A percentile compares a stretch with the other conserved stretches of the same genome.
Evolutionary conservation across 2,888 invertebrate genomes (phyloP).

Genomic region (Spilarctia lutea): DNA sequence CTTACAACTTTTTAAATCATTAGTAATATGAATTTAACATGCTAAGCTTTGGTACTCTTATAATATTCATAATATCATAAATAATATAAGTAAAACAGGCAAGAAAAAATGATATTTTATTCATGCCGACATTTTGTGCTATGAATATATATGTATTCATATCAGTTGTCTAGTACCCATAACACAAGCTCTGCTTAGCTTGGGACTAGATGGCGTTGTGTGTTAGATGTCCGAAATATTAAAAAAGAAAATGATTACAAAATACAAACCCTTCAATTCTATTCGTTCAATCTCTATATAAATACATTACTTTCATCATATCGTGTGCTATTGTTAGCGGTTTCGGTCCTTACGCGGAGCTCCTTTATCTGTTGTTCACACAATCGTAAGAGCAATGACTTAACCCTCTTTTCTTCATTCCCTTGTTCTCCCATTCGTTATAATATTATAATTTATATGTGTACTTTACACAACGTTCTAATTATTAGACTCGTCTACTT

Average conservation of each 20-base stretch:
- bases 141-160: too few species aligned
- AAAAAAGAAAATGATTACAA: not conserved
- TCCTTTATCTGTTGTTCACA: conserved; percentile 21
- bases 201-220: too few species aligned
- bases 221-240: too few species aligned
- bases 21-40: not conserved
- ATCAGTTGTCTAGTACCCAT: too few species aligned
- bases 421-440: conserved; percentile 12
- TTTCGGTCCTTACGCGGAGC: conserved; percentile 1
- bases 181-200: too few species aligned
- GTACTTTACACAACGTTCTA: not conserved
- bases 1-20: too few species aligned
- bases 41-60: not conserved
- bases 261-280: conserved; percentile 18
- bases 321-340: conserved; percentile 20
- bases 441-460: not conserved
- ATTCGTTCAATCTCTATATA: not conserved
- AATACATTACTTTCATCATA: conserved; percentile 15
- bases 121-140: too few species aligned
- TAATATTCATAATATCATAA: too few species aligned
- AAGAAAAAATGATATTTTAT: too few species aligned
- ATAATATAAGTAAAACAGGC: too few species aligned
- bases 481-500: not conserved
- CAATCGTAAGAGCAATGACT: conserved; percentile 18
- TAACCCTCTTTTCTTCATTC: conserved; percentile 6